A percentile compares a stretch with the other conserved stretches of the same genome.
These are phyloP conservation scores for Bacillus rossius DNA, from an alignment of 1,140 invertebrate species.

Conservation along the genomic window DNA sequence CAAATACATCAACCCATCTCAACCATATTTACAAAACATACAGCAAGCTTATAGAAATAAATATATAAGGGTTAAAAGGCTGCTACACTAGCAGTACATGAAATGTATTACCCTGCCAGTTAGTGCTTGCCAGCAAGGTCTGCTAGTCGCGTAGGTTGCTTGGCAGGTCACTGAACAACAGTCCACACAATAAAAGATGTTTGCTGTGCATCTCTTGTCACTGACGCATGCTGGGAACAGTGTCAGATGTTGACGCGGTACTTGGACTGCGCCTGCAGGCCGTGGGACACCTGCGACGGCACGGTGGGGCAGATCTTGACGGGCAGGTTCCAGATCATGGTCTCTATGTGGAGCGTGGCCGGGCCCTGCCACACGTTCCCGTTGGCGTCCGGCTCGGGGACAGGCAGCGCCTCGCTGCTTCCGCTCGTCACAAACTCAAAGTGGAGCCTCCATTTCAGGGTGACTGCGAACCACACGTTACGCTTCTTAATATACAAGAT, in stretches of 20 bases:
- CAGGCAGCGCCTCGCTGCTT: constrained; percentile 29
- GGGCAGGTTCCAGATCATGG: constrained; percentile 96
- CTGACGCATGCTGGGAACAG: neutral
- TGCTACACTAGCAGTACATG: too few species aligned
- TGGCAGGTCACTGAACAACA: too few species aligned
- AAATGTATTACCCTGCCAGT: too few species aligned
- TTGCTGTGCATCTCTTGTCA: too few species aligned
- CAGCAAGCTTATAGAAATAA: too few species aligned
- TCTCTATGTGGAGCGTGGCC: constrained; percentile 82
- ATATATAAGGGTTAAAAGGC: too few species aligned
- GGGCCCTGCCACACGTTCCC: constrained; percentile 76
- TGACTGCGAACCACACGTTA: constrained; percentile 58
- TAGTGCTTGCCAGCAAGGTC: too few species aligned
- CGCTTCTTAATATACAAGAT: too few species aligned
- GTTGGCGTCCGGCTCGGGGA: constrained; percentile 30
- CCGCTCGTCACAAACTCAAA: constrained; percentile 93
- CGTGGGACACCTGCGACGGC: constrained; percentile 67
- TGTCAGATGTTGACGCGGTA: constrained; percentile 25
- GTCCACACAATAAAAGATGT: too few species aligned
- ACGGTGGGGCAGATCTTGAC: constrained; percentile 88
- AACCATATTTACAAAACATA: too few species aligned
- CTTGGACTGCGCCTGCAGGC: constrained; percentile 32
- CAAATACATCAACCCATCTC: too few species aligned
- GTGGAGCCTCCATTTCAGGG: constrained; percentile 86
- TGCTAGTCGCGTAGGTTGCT: too few species aligned